Conservation (phyloP, 2,113 vertebrate genomes). For the Hippolais icterina region DNA sequence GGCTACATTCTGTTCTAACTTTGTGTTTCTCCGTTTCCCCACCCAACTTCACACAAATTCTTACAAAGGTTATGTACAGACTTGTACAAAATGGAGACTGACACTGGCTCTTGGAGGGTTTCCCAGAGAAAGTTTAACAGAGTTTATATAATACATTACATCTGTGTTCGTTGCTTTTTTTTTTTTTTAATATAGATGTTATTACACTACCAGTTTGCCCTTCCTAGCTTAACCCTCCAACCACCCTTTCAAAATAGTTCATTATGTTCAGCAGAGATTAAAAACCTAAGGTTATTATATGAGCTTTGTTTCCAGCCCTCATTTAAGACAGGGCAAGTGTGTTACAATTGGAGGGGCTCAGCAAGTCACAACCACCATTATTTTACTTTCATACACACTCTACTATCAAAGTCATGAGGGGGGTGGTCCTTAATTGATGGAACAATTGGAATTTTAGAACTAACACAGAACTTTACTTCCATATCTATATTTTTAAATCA, state of each 20-base stretch:
- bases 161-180: background rate
- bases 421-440: background rate
- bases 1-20: constrained; percentile 27
- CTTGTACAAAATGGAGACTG: constrained; percentile 66
- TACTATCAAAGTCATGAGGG: background rate
- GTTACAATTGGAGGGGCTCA: background rate
- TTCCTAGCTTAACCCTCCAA: constrained; percentile 38
- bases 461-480: background rate
- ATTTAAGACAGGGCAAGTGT: background rate
- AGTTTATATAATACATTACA: constrained; percentile 60
- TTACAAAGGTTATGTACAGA: constrained; percentile 55
- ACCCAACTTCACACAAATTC: constrained; percentile 53
- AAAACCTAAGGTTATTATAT: background rate
- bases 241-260: background rate
- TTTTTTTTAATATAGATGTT: constrained; percentile 26
- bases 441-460: background rate
- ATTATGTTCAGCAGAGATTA: constrained; percentile 1
- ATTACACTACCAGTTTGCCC: constrained; percentile 25
- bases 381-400: background rate
- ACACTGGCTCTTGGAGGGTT: constrained; percentile 58
- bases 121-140: constrained; percentile 59
- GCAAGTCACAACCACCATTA: background rate
- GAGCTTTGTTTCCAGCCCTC: background rate
- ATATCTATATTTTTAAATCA: background rate
- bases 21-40: constrained; percentile 27